Evolutionary conservation across 1,140 invertebrate genomes (phyloP).

Genomic region (Charaxes varanes): DNA sequence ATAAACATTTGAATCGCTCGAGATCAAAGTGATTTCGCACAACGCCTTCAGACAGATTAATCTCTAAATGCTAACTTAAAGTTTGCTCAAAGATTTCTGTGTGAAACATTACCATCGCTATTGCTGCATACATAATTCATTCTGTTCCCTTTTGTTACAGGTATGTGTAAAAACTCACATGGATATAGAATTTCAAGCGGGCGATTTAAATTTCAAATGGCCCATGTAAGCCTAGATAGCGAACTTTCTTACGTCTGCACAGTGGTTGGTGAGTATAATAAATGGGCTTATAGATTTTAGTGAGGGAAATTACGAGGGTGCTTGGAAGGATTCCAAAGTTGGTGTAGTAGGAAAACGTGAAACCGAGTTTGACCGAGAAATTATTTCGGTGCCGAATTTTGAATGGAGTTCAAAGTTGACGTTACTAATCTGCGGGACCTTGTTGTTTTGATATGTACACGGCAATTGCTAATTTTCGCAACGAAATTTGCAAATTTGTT

Average conservation of each 20-base stretch:
- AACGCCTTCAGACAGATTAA: slow-evolving; percentile 11
- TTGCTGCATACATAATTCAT: slow-evolving; percentile 12
- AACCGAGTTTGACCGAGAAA: slow-evolving; percentile 28
- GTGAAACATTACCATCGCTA: slow-evolving; percentile 6
- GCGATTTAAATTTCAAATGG: slow-evolving; percentile 24
- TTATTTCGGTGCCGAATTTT: too few species aligned
- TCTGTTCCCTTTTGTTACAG: slow-evolving; percentile 26
- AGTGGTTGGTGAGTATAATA: slow-evolving; percentile 12
- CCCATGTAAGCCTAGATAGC: slow-evolving; percentile 20
- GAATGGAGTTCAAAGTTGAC: too few species aligned
- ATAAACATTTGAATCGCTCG: slow-evolving; percentile 14
- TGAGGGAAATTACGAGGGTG: slow-evolving; percentile 37
- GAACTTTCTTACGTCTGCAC: slow-evolving; percentile 11
- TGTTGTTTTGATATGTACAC: too few species aligned
- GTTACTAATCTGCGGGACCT: too few species aligned
- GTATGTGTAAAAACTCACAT: slow-evolving; percentile 14
- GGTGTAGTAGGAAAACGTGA: slow-evolving; percentile 23
- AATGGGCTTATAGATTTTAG: slow-evolving; percentile 30
- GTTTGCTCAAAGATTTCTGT: slow-evolving; percentile 2
- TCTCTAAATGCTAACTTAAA: slow-evolving; percentile 8
- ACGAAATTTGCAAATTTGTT: too few species aligned
- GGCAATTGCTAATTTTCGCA: too few species aligned
- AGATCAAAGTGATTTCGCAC: slow-evolving; percentile 21
- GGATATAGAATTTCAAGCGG: slow-evolving; percentile 6
- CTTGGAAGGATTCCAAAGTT: slow-evolving; percentile 45